phyloP scores from a whole-genome alignment of 35 echinoderm and acorn worm species.

The Strongylocentrotus purpuratus region DNA sequence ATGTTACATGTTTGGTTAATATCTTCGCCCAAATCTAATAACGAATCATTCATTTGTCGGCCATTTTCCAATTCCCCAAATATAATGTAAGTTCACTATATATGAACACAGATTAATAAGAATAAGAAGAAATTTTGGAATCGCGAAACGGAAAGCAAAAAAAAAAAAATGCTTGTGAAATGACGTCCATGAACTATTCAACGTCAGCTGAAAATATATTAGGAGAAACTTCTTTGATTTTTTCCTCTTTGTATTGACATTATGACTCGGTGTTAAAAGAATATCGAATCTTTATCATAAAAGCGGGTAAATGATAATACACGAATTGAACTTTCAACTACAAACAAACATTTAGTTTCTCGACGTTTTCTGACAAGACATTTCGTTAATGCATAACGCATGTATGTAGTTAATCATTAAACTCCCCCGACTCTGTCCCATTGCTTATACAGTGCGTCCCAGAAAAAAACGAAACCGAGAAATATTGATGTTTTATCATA shows the following conservation, averaged over 20 bases:
- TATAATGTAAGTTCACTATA: too few relatives aligned
- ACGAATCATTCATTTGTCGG: too few relatives aligned
- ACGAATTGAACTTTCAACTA: background rate
- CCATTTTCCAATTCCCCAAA: too few relatives aligned
- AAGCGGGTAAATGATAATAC: background rate
- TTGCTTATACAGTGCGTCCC: too few relatives aligned
- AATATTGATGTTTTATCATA: too few relatives aligned
- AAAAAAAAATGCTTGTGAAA: background rate
- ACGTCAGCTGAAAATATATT: background rate
- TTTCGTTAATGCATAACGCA: background rate
- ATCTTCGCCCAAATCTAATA: too few relatives aligned
- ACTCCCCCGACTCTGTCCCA: background rate
- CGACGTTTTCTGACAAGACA: background rate
- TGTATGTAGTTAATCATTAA: slow-evolving; percentile 6
- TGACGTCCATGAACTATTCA: background rate
- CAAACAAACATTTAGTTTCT: background rate
- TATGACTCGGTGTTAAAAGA: background rate
- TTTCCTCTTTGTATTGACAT: background rate
- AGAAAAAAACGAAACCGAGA: too few relatives aligned
- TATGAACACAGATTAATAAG: too few relatives aligned
- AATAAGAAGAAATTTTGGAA: too few relatives aligned
- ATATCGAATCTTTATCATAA: background rate
- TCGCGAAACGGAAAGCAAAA: background rate
- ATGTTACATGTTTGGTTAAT: too few relatives aligned
- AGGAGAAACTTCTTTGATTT: background rate